Evolutionary conservation across 1,140 invertebrate genomes (phyloP).

Genomic region (Philotrypesis tridentata): DNA sequence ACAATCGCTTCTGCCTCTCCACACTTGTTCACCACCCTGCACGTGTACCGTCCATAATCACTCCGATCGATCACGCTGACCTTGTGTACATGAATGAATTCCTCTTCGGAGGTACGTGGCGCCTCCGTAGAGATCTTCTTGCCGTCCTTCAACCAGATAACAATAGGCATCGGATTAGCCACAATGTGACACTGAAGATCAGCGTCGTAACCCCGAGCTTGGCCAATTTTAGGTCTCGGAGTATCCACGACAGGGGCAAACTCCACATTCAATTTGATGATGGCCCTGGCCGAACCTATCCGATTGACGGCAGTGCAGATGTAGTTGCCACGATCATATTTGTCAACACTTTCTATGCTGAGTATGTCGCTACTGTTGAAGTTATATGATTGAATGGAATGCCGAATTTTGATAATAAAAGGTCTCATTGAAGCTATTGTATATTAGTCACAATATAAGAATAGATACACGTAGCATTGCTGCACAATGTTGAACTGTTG

Average conservation of each 20-base stretch:
- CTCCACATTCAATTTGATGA: neutral
- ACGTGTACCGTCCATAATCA: slow-evolving; percentile 4
- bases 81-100: neutral
- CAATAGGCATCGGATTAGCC: neutral
- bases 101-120: neutral
- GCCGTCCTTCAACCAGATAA: neutral
- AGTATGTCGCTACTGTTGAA: neutral
- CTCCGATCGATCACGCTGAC: neutral
- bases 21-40: neutral
- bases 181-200: neutral
- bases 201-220: neutral
- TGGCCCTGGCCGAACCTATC: neutral
- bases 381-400: neutral
- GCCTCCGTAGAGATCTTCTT: neutral
- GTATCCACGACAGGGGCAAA: slow-evolving; percentile 3
- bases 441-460: too few species aligned
- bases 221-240: neutral
- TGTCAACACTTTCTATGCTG: neutral
- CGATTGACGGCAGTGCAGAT: neutral
- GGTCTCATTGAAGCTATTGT: too few species aligned
- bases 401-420: too few species aligned
- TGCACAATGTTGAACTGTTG: too few species aligned
- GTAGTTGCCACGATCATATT: neutral
- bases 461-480: too few species aligned
- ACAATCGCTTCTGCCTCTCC: neutral